Evolutionary conservation across 2,888 invertebrate species (phyloP), one percentile per base, ranked within the genome.

Genomic region (Lysandra coridon): DNA sequence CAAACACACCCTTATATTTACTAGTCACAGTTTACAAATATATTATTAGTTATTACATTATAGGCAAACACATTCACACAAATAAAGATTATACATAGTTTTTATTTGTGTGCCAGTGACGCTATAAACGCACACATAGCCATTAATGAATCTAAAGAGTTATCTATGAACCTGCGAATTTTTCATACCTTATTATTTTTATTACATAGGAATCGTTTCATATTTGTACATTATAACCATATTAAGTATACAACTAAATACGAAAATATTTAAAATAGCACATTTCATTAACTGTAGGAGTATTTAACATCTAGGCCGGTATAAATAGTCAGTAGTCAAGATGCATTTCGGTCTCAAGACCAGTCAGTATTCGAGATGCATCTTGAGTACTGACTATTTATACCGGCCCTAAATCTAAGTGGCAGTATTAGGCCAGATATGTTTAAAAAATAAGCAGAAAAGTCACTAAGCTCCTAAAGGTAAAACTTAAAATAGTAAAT

Each of bases 391-490:
- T 23, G 23, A 23, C 23, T 23, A 23, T 23, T 23, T 23, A 23
- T 23, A 23, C 0, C 23, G 23, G 23, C 23, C 23, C 23, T 23
- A 23, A 23, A 23, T 57, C 30, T 33, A 37, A 37, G 33, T 37
- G 33, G 33, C 33, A 69, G 69, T 69, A 69, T 69, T 69, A 69
- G 69, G 69, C 69, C 69, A 33, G 69, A 33, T 37, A 69, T 69
- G 33, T 69, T 37, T 69, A 4, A 69, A 37, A 69, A 33, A 14
- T 23, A 64, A 64, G 64, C 64, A 64, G 30, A 64, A 64, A 64
- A 10, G 6, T 62, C 23, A 10, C 3, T 17, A 62, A 62, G 62
- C 62, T 62, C 6, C 23, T 73, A 14, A 73, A 33, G 73, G 12
- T 37, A 73, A 10, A 49, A 2, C 2, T 1, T 4, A 57, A 53